phyloP scores from a whole-genome alignment of 2,113 vertebrate genomes.

The Labrus mixtus region DNA sequence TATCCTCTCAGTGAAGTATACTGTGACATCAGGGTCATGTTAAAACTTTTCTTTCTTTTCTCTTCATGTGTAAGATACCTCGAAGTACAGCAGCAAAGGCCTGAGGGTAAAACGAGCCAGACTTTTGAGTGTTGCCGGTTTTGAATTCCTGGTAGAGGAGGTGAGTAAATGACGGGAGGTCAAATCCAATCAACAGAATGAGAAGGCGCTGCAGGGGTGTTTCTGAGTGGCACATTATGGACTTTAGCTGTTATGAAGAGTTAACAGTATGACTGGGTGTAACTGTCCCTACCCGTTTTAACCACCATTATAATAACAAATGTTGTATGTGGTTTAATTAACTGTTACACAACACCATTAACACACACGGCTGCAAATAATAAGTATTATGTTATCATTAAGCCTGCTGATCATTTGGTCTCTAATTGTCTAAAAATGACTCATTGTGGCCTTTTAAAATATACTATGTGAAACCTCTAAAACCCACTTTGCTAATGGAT shows the following conservation, averaged over 20 bases:
- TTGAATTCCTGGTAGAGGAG: constrained; percentile 9
- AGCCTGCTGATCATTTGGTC: too few relatives aligned
- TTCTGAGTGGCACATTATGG: neutral
- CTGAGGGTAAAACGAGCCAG: neutral
- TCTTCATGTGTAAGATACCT: constrained; percentile 8
- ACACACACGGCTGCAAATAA: neutral
- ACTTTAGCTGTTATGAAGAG: neutral
- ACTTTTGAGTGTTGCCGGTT: neutral
- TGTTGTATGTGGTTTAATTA: neutral
- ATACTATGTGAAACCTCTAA: too few relatives aligned
- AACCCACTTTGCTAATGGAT: too few relatives aligned
- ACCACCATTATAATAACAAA: neutral
- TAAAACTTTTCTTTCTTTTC: neutral
- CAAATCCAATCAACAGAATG: neutral
- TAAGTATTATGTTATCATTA: too few relatives aligned
- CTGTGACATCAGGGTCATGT: neutral
- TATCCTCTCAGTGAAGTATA: constrained; percentile 20
- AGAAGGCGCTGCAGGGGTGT: neutral
- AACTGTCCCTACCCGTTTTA: neutral
- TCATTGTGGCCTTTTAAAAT: too few relatives aligned
- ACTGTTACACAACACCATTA: neutral
- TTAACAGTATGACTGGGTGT: neutral
- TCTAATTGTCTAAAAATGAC: too few relatives aligned
- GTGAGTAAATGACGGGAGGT: neutral
- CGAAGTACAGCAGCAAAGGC: neutral